phyloP scores from a whole-genome alignment of 2,113 vertebrate genomes.

The Solea solea region DNA sequence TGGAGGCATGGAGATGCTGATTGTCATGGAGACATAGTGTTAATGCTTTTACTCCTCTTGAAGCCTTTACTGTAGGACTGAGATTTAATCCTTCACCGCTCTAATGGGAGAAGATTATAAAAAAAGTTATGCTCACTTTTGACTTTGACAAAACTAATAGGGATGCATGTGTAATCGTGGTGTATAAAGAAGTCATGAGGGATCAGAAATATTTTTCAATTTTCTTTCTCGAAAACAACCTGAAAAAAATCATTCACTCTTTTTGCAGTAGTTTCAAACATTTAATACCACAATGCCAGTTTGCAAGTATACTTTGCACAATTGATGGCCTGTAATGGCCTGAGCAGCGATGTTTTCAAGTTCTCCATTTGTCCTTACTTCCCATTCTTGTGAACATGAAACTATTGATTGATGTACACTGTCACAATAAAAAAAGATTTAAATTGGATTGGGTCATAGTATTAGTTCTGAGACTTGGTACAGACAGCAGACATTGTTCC shows the following conservation, averaged over 20 bases:
- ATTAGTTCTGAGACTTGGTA: background rate
- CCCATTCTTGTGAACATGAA: too few species aligned
- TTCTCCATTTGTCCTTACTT: too few species aligned
- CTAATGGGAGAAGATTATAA: background rate
- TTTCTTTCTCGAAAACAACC: too few species aligned
- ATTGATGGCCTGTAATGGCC: too few species aligned
- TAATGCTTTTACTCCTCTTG: conserved; percentile 42
- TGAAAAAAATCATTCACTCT: too few species aligned
- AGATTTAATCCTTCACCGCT: conserved; percentile 29
- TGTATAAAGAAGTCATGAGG: too few species aligned
- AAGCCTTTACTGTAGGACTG: conserved; percentile 1
- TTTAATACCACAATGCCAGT: too few species aligned
- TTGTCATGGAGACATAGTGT: conserved; percentile 50
- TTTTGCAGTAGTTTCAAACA: too few species aligned
- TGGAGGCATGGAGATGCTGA: conserved; percentile 43
- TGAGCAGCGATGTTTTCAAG: too few species aligned
- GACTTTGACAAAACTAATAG: background rate
- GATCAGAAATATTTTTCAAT: too few species aligned
- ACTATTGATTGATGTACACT: background rate
- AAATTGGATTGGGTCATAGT: background rate
- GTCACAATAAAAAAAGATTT: background rate
- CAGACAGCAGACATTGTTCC: background rate
- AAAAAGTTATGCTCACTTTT: background rate
- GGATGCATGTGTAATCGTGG: too few species aligned
- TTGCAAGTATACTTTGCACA: too few species aligned